These are phyloP conservation scores for Alligator mississippiensis DNA, from an alignment of 2,113 vertebrate genomes.

Conservation along the genomic window DNA sequence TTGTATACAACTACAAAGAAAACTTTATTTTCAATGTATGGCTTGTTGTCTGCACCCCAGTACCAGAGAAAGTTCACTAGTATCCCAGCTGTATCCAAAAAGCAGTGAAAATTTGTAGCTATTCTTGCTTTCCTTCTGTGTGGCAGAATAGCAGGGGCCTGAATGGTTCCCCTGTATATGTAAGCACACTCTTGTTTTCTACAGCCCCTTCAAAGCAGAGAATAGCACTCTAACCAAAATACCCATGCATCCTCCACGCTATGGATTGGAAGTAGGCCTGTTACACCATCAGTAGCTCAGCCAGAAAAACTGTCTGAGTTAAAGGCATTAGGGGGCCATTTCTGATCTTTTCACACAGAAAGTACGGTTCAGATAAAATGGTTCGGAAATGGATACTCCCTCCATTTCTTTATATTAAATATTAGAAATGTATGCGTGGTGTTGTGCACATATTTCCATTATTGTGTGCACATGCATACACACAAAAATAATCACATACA, in stretches of 20 bases:
- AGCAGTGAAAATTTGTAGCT: neutral
- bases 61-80: neutral
- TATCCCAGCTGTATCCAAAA: neutral
- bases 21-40: slow-evolving; percentile 1
- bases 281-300: neutral
- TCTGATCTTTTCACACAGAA: neutral
- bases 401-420: neutral
- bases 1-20: neutral
- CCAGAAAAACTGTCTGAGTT: neutral
- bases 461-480: neutral
- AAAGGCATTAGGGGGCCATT: neutral
- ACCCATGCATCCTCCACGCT: neutral
- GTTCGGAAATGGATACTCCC: neutral
- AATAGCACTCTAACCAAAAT: neutral
- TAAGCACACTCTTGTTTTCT: neutral
- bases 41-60: neutral
- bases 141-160: neutral
- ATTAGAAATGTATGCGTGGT: neutral
- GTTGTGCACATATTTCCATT: neutral
- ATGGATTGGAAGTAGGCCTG: neutral
- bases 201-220: neutral
- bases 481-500: neutral
- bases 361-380: neutral
- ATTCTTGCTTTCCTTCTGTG: neutral
- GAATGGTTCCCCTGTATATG: neutral